Evolutionary conservation across 2,888 invertebrate species (phyloP).

Genomic region (Lithophane leautieri): DNA sequence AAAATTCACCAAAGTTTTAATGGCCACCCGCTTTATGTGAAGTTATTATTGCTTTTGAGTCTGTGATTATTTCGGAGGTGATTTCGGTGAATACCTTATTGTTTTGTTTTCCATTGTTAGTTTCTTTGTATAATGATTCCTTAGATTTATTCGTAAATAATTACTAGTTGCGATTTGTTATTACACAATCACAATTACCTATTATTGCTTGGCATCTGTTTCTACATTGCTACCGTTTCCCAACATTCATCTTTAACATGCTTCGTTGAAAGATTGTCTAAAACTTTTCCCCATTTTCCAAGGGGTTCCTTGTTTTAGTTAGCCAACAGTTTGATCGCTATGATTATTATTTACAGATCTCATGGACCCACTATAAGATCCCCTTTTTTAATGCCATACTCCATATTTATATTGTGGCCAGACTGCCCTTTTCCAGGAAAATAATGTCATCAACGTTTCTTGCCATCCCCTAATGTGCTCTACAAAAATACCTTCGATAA

Average conservation of each 20-base stretch:
- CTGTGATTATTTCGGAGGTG: slow-evolving; percentile 8
- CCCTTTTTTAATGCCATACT: not conserved
- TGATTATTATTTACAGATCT: not conserved
- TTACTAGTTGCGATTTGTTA: not conserved
- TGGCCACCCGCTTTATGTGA: slow-evolving; percentile 22
- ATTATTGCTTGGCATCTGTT: not conserved
- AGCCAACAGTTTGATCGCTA: not conserved
- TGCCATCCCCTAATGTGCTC: not conserved
- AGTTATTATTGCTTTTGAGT: slow-evolving; percentile 48
- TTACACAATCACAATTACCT: not conserved
- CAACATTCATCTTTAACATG: too few relatives aligned
- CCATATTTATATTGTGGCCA: not conserved
- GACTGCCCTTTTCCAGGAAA: not conserved
- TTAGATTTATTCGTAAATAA: not conserved
- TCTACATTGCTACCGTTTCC: not conserved
- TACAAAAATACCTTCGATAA: not conserved
- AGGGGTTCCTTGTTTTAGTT: not conserved
- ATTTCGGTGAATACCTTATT: not conserved
- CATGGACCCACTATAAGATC: not conserved
- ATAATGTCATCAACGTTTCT: not conserved
- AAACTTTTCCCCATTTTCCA: not conserved
- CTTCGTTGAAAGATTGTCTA: not conserved
- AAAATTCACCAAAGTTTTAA: slow-evolving; percentile 66
- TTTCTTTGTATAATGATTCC: not conserved
- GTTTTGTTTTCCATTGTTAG: not conserved